phyloP scores from a whole-genome alignment of 2,113 vertebrate genomes.

The Xiphophorus maculatus region DNA sequence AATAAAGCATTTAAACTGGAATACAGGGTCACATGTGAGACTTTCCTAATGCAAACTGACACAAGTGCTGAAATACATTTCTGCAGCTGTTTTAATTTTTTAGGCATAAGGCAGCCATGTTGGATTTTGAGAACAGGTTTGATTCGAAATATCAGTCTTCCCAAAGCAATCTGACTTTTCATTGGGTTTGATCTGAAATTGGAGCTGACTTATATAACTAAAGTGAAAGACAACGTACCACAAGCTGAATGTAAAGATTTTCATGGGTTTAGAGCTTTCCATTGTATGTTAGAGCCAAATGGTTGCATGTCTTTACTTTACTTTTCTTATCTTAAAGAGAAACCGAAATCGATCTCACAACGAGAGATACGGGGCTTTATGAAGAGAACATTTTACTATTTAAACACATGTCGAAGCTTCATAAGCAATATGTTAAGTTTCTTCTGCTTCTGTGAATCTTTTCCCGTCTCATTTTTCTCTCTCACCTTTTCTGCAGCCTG shows the following conservation, averaged over 20 bases:
- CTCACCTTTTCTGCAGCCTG: constrained; percentile 80
- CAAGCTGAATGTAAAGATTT: no score
- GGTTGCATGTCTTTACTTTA: no score
- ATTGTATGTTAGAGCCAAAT: no score
- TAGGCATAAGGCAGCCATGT: not conserved
- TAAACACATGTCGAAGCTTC: not conserved
- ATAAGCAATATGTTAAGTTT: not conserved
- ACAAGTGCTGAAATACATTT: not conserved
- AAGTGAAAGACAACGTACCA: no score
- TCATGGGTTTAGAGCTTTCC: no score
- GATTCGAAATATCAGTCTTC: not conserved
- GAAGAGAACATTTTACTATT: not conserved
- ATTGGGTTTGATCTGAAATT: not conserved
- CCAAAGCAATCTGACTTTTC: not conserved
- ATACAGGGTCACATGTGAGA: not conserved
- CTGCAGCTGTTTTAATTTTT: not conserved
- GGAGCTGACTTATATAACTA: not conserved
- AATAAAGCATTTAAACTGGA: no score
- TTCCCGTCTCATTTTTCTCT: constrained; percentile 13
- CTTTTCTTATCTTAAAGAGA: not conserved
- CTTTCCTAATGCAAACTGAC: not conserved
- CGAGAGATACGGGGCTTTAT: no score
- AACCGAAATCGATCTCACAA: not conserved
- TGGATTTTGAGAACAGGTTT: not conserved
- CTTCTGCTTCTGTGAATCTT: not conserved